A percentile compares a stretch with the other conserved stretches of the same genome.
Evolutionary conservation across 2,888 invertebrate species (phyloP).

Genomic region (Macropis europaea): DNA sequence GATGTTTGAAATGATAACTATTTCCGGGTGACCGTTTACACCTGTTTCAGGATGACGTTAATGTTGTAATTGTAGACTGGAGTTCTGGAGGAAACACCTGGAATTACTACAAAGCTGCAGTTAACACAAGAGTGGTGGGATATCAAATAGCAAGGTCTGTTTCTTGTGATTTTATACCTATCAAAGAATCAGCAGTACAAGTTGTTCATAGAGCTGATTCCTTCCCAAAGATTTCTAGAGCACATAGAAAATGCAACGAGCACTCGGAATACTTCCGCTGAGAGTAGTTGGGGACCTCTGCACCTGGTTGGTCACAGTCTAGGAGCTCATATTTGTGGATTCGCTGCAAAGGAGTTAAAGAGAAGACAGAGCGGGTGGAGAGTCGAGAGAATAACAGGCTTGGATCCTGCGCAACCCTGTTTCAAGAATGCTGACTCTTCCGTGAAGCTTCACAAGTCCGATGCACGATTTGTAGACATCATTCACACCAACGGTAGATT

Average conservation of each 20-base stretch:
- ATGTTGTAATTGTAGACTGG: conserved; percentile 85
- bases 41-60: conserved; percentile 81
- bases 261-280: conserved; percentile 69
- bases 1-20: too few species aligned
- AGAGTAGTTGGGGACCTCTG: conserved; percentile 70
- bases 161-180: background rate
- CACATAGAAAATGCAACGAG: conserved; percentile 80
- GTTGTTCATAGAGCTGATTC: background rate
- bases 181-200: background rate
- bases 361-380: conserved; percentile 73
- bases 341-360: conserved; percentile 81
- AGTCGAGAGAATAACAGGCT: conserved; percentile 79
- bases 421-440: conserved; percentile 80
- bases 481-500: conserved; percentile 84
- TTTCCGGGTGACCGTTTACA: too few species aligned
- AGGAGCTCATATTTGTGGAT: conserved; percentile 84
- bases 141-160: conserved; percentile 81
- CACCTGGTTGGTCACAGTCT: conserved; percentile 85
- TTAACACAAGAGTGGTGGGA: conserved; percentile 83
- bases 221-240: conserved; percentile 78
- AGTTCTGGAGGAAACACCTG: conserved; percentile 83
- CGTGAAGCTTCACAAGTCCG: conserved; percentile 81
- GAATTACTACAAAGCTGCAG: conserved; percentile 84
- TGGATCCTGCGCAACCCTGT: conserved; percentile 86
- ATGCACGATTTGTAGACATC: conserved; percentile 84